phyloP scores from a whole-genome alignment of 2,113 vertebrate genomes.

The Antidorcas marsupialis region DNA sequence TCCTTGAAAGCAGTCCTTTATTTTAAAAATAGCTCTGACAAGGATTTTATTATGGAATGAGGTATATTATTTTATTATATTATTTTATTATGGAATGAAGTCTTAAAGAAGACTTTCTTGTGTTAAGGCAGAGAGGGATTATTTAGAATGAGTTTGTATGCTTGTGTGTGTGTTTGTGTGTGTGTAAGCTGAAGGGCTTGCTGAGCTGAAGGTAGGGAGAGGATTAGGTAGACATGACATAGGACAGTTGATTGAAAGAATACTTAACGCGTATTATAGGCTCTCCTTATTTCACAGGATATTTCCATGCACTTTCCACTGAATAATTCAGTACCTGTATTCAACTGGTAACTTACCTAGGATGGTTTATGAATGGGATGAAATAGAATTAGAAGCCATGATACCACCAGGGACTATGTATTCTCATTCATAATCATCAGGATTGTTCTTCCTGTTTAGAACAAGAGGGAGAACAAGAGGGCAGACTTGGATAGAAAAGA shows the following conservation, averaged over 20 bases:
- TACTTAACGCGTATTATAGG: conserved; percentile 64
- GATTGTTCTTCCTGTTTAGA: conserved; percentile 53
- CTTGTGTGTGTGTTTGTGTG: fast-evolving
- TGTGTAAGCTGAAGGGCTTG: background rate
- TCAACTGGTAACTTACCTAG: conserved; percentile 54
- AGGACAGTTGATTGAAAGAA: conserved; percentile 70
- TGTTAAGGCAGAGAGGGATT: conserved; percentile 58
- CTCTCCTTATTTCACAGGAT: background rate
- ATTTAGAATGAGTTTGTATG: conserved; percentile 35
- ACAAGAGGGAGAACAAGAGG: conserved; percentile 38
- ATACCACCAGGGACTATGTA: conserved; percentile 18
- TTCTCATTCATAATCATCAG: conserved; percentile 69
- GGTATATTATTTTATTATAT: background rate
- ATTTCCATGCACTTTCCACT: conserved; percentile 55
- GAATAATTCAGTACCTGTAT: conserved; percentile 64
- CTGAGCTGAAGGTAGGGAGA: background rate
- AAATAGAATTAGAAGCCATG: conserved; percentile 74
- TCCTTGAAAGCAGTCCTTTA: conserved; percentile 41
- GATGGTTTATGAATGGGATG: conserved; percentile 72
- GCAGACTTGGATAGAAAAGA: background rate
- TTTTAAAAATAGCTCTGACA: conserved; percentile 30
- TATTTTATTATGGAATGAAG: conserved; percentile 49
- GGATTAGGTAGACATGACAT: background rate
- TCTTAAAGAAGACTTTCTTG: conserved; percentile 28
- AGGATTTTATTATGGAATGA: conserved; percentile 53